Evolutionary conservation across 64 coral and sea anemone genomes (phyloP).

Genomic region (Pachyseris speciosa): DNA sequence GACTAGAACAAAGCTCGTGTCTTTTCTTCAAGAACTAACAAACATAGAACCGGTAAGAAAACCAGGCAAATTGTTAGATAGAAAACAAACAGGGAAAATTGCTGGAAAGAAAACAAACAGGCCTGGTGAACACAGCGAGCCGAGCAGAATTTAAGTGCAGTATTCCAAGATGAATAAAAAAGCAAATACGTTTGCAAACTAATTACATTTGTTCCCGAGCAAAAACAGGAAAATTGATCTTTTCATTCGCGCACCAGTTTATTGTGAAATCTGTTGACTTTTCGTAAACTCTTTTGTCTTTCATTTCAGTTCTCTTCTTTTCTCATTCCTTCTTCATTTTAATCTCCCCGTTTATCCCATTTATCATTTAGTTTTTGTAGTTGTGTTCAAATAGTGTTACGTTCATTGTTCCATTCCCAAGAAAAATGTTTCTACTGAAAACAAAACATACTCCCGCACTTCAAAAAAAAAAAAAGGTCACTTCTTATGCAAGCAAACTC

Average conservation of each 20-base stretch:
- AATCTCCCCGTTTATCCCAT: too few species aligned
- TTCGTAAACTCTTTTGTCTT: too few species aligned
- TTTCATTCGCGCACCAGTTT: too few species aligned
- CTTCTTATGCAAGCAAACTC: neutral
- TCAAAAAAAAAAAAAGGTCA: too few species aligned
- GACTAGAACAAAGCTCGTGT: conserved; percentile 29
- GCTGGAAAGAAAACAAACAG: neutral
- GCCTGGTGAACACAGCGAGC: too few species aligned
- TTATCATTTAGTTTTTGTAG: neutral
- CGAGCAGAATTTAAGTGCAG: too few species aligned
- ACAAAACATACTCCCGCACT: neutral
- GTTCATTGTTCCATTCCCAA: neutral
- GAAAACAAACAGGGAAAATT: neutral
- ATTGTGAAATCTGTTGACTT: too few species aligned
- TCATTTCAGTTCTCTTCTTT: neutral
- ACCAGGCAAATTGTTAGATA: neutral
- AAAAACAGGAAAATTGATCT: neutral
- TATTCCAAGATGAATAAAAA: neutral
- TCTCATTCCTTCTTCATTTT: neutral
- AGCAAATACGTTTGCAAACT: neutral
- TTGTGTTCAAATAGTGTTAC: neutral
- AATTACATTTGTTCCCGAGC: neutral
- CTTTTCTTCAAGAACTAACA: conserved; percentile 68
- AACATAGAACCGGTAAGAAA: conserved; percentile 83
- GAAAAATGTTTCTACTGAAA: neutral